Evolutionary conservation across 2,113 vertebrate species (phyloP), one percentile per base, ranked within the genome.

Genomic region (Helogale parvula): DNA sequence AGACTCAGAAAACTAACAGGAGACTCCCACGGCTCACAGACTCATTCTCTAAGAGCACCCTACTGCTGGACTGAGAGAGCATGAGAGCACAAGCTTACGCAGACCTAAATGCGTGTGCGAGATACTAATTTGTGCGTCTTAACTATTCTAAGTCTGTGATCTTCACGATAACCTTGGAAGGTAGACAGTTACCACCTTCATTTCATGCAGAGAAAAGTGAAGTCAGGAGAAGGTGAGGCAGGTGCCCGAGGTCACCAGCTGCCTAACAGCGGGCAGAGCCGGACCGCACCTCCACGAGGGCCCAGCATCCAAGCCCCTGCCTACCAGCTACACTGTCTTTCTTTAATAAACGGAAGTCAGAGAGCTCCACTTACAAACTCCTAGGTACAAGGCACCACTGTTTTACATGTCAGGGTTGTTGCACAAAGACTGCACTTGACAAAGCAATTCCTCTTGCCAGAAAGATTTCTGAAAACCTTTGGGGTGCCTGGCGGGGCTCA

Each of bases 1-100:
- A 9, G 3, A 3, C 21, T 33, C 0, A 7, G 41, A 76, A 27
- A n/a, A 76, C 50, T 12, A 15, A 6, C 0, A 35, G 50, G 38
- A 25, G 65, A 38, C 52, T 29, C 45, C 83, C 29, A 27, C 10
- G 1, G 23, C 38, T 23, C 60, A 23, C 77, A 0, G 69, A 21
- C 27, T 7, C 12, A 52, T 50, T 63, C n/a, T 23, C 6, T 3
- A 21, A 45, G 27, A 19, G 77, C 2, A 2, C 25, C 14, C 27
- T 19, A 35, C 31, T 11, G 47, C 35, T 3, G 35, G 35, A 21
- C 69, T 77, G 45, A 17, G 3, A 31, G 3, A 10, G 5, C 0
- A 5, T 3, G 45, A 33, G 10, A 41, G 3, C 33, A 19, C 6
- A 54, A 8, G 33, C 23, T 35, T 21, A 13, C 13, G 27, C 27